Evolutionary conservation across 2,888 invertebrate genomes (phyloP).

Genomic region (Eledone cirrhosa): DNA sequence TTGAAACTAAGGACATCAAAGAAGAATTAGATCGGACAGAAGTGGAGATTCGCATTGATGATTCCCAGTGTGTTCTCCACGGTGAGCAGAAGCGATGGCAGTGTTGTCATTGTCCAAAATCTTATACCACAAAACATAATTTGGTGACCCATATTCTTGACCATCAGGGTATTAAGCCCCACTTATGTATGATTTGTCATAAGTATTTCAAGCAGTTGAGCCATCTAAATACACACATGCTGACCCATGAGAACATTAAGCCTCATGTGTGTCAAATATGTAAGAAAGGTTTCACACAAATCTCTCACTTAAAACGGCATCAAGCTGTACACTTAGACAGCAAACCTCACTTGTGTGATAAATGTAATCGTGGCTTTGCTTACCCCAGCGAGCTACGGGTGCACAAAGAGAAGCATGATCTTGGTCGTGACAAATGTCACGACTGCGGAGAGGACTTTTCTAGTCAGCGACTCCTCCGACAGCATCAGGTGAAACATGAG

Average conservation of each 20-base stretch:
- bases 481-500: conserved; percentile 51
- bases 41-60: conserved; percentile 61
- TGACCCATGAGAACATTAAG: conserved; percentile 64
- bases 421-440: conserved; percentile 47
- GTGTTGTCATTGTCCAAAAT: conserved; percentile 63
- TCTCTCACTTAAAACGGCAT: conserved; percentile 65
- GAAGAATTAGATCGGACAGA: conserved; percentile 51
- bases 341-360: conserved; percentile 58
- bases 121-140: conserved; percentile 66
- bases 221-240: conserved; percentile 65
- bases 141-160: conserved; percentile 64
- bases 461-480: conserved; percentile 46
- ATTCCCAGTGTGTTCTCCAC: conserved; percentile 58
- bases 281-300: conserved; percentile 63
- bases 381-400: conserved; percentile 61
- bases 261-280: conserved; percentile 63
- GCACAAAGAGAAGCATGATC: conserved; percentile 55
- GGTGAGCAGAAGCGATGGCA: conserved; percentile 64
- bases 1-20: conserved; percentile 33
- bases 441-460: conserved; percentile 55
- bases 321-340: conserved; percentile 60
- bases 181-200: conserved; percentile 64
- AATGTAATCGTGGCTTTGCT: conserved; percentile 61
- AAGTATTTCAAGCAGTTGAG: conserved; percentile 66
- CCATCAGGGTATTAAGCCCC: conserved; percentile 64